phyloP scores from a whole-genome alignment of 2,113 vertebrate species.

The Notarius quadriscutis region DNA sequence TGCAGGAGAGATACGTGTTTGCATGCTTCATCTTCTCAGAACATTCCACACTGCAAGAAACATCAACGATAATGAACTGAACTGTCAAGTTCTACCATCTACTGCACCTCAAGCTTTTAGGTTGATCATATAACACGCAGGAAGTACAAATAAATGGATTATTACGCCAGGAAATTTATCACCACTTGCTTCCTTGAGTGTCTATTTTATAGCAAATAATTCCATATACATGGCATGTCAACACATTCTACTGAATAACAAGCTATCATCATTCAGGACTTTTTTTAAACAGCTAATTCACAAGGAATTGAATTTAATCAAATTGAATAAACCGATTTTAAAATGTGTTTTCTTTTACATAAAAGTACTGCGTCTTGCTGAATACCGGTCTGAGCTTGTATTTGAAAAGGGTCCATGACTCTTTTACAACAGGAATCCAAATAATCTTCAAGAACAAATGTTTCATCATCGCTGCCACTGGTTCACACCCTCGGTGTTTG shows the following conservation, averaged over 20 bases:
- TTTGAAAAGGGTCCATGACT: not conserved
- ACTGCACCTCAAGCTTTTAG: not conserved
- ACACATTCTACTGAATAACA: not conserved
- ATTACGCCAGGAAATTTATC: not conserved
- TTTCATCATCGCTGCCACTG: not conserved
- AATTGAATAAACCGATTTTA: not conserved
- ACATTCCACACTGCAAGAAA: not conserved
- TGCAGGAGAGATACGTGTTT: slow-evolving; percentile 1
- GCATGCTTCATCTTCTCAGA: not conserved
- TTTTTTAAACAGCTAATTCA: not conserved
- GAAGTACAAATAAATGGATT: not conserved
- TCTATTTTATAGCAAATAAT: not conserved
- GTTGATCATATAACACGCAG: not conserved
- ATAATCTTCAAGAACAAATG: not conserved
- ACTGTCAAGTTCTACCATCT: not conserved
- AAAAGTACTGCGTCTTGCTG: not conserved
- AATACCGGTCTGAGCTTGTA: not conserved
- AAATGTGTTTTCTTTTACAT: not conserved
- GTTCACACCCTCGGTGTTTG: not conserved
- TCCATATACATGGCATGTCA: no score
- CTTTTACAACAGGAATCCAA: not conserved
- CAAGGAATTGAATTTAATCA: not conserved
- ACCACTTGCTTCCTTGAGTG: not conserved
- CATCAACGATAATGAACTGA: not conserved
- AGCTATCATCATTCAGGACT: not conserved